Evolutionary conservation across 2,797 vertebrate species (phyloP).

Genomic region (Streptopelia turtur): DNA sequence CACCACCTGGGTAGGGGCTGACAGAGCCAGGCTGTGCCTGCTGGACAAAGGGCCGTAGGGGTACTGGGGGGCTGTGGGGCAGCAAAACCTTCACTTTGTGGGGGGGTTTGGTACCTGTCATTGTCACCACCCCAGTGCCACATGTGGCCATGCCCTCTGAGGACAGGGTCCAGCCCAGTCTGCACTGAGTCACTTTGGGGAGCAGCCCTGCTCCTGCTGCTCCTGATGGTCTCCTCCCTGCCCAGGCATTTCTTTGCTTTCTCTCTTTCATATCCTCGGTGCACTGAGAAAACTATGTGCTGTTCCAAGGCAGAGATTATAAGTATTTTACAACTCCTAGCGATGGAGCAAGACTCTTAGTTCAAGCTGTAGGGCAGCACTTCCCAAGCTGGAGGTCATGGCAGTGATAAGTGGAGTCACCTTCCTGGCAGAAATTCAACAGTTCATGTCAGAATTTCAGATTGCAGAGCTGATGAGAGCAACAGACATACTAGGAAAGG

Average conservation of each 20-base stretch:
- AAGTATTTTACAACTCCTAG: not conserved
- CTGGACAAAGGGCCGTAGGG: accelerated
- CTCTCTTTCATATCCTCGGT: not conserved
- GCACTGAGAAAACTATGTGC: accelerated
- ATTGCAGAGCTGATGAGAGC: not conserved
- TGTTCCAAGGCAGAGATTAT: not conserved
- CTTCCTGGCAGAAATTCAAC: not conserved
- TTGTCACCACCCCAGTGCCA: not conserved
- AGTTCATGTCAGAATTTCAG: not conserved
- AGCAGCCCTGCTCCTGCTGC: not conserved
- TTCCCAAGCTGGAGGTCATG: not conserved
- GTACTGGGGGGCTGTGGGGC: accelerated
- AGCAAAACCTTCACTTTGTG: not conserved
- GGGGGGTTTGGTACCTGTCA: not conserved
- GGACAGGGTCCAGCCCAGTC: accelerated
- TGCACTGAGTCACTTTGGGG: not conserved
- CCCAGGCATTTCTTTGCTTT: not conserved
- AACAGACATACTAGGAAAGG: not conserved
- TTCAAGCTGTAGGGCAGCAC: not conserved
- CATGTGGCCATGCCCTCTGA: accelerated
- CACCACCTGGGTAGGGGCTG: accelerated
- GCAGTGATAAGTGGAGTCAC: not conserved
- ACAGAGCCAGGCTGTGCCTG: not conserved
- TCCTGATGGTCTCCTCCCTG: not conserved
- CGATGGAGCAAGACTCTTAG: not conserved